Evolutionary conservation across 2,888 invertebrate genomes (phyloP), one percentile per base, ranked within the genome.

Genomic region (Mylabris sibirica): DNA sequence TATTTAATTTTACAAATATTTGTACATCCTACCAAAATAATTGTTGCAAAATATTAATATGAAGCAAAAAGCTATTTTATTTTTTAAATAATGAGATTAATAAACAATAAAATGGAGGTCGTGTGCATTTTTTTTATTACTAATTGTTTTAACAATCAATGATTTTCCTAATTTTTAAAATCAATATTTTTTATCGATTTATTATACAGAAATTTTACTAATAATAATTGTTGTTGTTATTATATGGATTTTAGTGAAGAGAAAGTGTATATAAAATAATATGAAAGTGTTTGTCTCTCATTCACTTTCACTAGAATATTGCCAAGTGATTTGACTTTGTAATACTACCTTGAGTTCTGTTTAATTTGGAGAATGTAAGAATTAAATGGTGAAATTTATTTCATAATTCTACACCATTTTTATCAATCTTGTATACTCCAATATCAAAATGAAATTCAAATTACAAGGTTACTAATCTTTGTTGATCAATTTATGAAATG

Each of bases 231-330:
- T 49, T 14, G n/a, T 57, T 26, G 14, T 57, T 57, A 14, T 57
- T 24, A 57, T 22, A 26, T 26, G n/a, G 24, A 59, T 14, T 65
- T 72, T 67, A 70, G 70, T 67, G 63, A 75, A 75, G 75, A 76
- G 76, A 77, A 77, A 77, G 76, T 74, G 64, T 44, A 65, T 65
- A 35, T 44, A 60, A 38, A 60, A 60, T 14, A 53, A 70, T 74
- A 72, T 72, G 68, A 69, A 74, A 73, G 69, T 72, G 67, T 68
- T 61, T 72, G 64, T 72, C 69, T 72, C 69, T 74, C 70, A 75
- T 70, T 73, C 73, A 78, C 75, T 78, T 76, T 75, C 76, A 75
- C 76, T 76, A 60, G 53, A 66, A 6, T 66, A 72, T 66, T 67
- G 53, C 26, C 63, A 66, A 62, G 65, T 69, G 30, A 64, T 49